A percentile compares a stretch with the other conserved stretches of the same genome.
phyloP scores from a whole-genome alignment of 1,140 invertebrate species.

The Psilanteris sp. region DNA sequence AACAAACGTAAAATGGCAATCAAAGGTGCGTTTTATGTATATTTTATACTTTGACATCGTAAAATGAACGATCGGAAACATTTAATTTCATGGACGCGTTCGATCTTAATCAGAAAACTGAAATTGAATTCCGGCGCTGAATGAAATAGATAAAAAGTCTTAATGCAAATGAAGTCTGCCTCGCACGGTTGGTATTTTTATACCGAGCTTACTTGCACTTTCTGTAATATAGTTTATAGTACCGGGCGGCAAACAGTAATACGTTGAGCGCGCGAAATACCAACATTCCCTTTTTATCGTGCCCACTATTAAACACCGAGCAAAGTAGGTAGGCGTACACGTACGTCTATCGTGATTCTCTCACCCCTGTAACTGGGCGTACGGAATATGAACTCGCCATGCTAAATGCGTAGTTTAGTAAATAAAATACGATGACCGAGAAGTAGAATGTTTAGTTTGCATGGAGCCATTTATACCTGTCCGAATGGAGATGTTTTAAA shows the following conservation, averaged over 20 bases:
- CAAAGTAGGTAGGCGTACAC: slow-evolving; percentile 64
- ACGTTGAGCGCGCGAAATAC: slow-evolving; percentile 43
- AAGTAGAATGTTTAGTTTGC: slow-evolving; percentile 56
- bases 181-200: slow-evolving; percentile 4
- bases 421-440: slow-evolving; percentile 49
- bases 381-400: slow-evolving; percentile 35
- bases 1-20: slow-evolving; percentile 14
- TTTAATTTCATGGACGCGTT: too few relatives aligned
- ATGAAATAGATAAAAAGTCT: background rate
- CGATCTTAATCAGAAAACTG: too few relatives aligned
- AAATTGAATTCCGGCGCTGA: too few relatives aligned
- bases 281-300: slow-evolving; percentile 54
- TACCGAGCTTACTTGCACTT: slow-evolving; percentile 16
- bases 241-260: slow-evolving; percentile 42
- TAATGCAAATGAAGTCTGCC: slow-evolving; percentile 39
- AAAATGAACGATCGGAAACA: background rate
- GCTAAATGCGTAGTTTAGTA: slow-evolving; percentile 21
- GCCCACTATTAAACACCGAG: slow-evolving; percentile 57
- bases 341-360: slow-evolving; percentile 57
- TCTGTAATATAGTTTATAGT: slow-evolving; percentile 47
- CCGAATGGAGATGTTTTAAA: slow-evolving; percentile 35
- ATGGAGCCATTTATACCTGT: slow-evolving; percentile 40
- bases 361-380: slow-evolving; percentile 26
- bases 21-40: too few relatives aligned
- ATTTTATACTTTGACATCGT: too few relatives aligned